Evolutionary conservation across 2,888 invertebrate genomes (phyloP), one percentile per base, ranked within the genome.

Genomic region (Dryobota labecula): DNA sequence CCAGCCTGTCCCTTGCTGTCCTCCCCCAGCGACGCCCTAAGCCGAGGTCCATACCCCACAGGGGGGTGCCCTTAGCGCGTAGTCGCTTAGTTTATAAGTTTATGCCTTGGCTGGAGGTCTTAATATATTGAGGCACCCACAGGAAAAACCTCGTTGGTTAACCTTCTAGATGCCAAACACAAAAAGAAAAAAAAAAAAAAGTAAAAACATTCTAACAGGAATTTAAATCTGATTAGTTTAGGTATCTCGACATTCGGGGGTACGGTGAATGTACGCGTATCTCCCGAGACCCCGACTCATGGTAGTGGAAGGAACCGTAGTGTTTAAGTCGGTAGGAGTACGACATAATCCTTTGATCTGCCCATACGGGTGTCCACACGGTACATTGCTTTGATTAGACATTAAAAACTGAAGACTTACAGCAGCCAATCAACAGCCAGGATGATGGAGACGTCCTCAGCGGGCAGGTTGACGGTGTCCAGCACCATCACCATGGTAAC

Each of bases 401-500:
- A 13, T n/a, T 43, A 8, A 2, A 13, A 8, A 8, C 43, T 1
- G 1, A 24, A 54, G 38, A 67, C 98, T 97, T 95, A 98, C 99
- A 99, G 97, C 67, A 99, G 96, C 98, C 98, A 99, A 95, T 99
- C 99, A 53, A 99, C 98, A 33, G 98, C 98, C 77, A 99, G 97
- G 90, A 99, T 99, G 85, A 99, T 97, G 76, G 98, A 98, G 70
- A 99, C 98, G 92, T 99, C 98, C 91, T 98, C 98, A 0, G 98
- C 98, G 58, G 98, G 98, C 80, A 99, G 96, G 76, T 98, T 98
- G 78, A 99, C 98, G 13, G 99, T 98, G 92, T 99, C 98, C 86
- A 99, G 95, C 69, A 99, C 99, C 98, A 99, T 98, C 83, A 99
- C 98, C 98, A 99, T 98, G 90, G 99, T 99, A 62, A 99, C 98